phyloP scores from a whole-genome alignment of 2,888 invertebrate species.

The Boloria selene region DNA sequence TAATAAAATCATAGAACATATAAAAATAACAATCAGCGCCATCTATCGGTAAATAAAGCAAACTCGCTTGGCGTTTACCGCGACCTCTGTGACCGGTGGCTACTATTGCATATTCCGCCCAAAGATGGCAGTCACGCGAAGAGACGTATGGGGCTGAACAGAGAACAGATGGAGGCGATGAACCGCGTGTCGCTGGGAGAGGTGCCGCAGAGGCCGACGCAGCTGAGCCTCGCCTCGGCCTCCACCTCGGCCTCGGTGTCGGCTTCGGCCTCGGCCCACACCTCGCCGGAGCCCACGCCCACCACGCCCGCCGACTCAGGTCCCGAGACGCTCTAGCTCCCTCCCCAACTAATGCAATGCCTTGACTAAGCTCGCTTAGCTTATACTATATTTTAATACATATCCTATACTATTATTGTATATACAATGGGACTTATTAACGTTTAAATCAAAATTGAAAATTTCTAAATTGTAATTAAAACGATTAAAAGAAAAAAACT shows the following conservation, averaged over 20 bases:
- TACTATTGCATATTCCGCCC: slow-evolving; percentile 70
- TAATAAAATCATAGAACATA: neutral
- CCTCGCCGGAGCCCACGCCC: slow-evolving; percentile 81
- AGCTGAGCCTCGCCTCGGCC: slow-evolving; percentile 75
- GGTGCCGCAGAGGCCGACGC: slow-evolving; percentile 63
- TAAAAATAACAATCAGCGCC: slow-evolving; percentile 28
- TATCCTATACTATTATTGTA: slow-evolving; percentile 1
- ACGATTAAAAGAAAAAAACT: neutral
- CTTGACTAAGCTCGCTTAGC: slow-evolving; percentile 5
- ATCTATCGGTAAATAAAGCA: slow-evolving; percentile 43
- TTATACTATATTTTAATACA: slow-evolving; percentile 4
- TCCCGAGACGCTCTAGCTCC: slow-evolving; percentile 59
- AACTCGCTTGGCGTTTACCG: slow-evolving; percentile 45
- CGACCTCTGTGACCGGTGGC: slow-evolving; percentile 43
- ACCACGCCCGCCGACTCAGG: slow-evolving; percentile 82
- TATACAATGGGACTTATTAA: too few relatives aligned
- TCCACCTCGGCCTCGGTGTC: slow-evolving; percentile 80
- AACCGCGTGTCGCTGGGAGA: slow-evolving; percentile 72
- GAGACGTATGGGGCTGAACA: slow-evolving; percentile 82
- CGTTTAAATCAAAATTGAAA: too few relatives aligned
- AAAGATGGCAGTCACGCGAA: slow-evolving; percentile 83
- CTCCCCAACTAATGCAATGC: slow-evolving; percentile 39
- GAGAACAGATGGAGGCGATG: slow-evolving; percentile 82
- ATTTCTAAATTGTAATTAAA: too few relatives aligned
- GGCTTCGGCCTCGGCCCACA: slow-evolving; percentile 53